Percentiles rank a stretch among this genome's conserved stretches.
Conservation (phyloP, 2,888 invertebrate genomes). For the Spodoptera exigua region DNA sequence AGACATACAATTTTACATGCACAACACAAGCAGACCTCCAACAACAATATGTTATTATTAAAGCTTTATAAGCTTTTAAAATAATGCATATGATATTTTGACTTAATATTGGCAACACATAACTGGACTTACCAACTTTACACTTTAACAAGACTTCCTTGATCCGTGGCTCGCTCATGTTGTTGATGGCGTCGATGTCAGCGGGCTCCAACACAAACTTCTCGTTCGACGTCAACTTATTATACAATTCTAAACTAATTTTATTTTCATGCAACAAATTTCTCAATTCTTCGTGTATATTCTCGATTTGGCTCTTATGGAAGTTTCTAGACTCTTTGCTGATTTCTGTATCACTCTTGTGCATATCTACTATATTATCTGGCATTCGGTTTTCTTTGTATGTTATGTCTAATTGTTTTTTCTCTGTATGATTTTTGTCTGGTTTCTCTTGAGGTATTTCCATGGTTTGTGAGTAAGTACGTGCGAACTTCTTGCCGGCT, state of each 20-base stretch:
- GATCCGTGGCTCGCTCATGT: conserved; percentile 74
- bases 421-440: conserved; percentile 47
- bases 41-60: too few relatives aligned
- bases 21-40: too few relatives aligned
- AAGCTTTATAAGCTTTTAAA: too few relatives aligned
- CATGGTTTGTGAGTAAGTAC: conserved; percentile 85
- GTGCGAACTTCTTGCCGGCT: conserved; percentile 93
- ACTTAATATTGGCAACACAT: too few relatives aligned
- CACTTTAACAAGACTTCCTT: conserved; percentile 76
- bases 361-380: conserved; percentile 62
- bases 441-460: conserved; percentile 43
- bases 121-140: conserved; percentile 76
- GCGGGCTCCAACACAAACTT: conserved; percentile 81
- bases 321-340: conserved; percentile 62
- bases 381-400: conserved; percentile 67
- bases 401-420: conserved; percentile 71
- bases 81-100: too few relatives aligned
- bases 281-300: conserved; percentile 72
- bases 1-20: too few relatives aligned
- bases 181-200: conserved; percentile 87
- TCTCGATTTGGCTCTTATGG: conserved; percentile 60
- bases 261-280: conserved; percentile 77
- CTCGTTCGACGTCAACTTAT: conserved; percentile 81
- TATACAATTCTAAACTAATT: conserved; percentile 78
- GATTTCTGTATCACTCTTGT: conserved; percentile 63